phyloP scores from a whole-genome alignment of 2,888 invertebrate genomes.

The Lamproptera curius region DNA sequence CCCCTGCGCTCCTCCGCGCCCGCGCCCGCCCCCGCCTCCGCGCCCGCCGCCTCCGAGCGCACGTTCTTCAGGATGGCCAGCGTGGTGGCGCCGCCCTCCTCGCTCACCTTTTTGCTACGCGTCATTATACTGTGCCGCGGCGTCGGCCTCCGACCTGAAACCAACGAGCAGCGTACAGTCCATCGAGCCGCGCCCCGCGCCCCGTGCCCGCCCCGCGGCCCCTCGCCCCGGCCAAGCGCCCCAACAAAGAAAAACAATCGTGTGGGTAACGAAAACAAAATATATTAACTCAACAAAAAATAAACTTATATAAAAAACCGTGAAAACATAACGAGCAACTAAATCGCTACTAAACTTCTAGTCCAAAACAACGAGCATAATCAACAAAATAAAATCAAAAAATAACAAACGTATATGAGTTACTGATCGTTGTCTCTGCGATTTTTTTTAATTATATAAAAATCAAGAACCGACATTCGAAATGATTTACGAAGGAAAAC shows the following conservation, averaged over 20 bases:
- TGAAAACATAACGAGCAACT: constrained; percentile 19
- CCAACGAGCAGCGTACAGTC: constrained; percentile 38
- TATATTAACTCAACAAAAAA: constrained; percentile 29
- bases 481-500: too few relatives aligned
- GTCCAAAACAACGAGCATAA: constrained; percentile 11
- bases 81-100: constrained; percentile 51
- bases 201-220: neutral
- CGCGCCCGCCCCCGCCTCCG: constrained; percentile 1
- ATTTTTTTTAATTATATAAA: too few relatives aligned
- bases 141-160: constrained; percentile 57
- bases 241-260: constrained; percentile 12
- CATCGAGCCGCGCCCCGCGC: neutral
- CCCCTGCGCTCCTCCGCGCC: constrained; percentile 23
- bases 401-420: neutral
- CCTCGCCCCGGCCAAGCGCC: constrained; percentile 5
- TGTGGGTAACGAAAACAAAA: constrained; percentile 21
- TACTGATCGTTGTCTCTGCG: too few relatives aligned
- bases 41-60: too few relatives aligned
- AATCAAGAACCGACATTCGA: too few relatives aligned
- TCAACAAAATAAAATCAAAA: constrained; percentile 6
- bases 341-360: constrained; percentile 17
- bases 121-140: constrained; percentile 59
- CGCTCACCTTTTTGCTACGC: constrained; percentile 55
- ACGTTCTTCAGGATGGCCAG: constrained; percentile 63
- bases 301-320: constrained; percentile 9